phyloP scores from a whole-genome alignment of 64 coral and sea anemone genomes.

The Stichodactyla mertensii region DNA sequence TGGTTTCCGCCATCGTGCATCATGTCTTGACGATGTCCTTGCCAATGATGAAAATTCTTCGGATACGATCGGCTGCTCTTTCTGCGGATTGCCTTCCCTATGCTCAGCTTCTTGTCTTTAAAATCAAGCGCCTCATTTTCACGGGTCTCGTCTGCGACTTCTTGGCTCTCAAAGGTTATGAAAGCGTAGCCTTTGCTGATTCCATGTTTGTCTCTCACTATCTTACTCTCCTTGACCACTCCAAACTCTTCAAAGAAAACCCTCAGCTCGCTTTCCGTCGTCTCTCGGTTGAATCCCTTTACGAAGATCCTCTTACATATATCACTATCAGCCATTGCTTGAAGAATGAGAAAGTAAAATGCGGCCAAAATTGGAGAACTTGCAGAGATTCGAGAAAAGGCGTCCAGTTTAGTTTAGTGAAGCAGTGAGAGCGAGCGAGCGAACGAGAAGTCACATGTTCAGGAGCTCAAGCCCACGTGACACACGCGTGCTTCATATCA shows the following conservation, averaged over 20 bases:
- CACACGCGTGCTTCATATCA: not conserved
- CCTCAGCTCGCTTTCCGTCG: slow-evolving; percentile 89
- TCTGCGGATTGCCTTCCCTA: slow-evolving; percentile 82
- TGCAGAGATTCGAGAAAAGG: slow-evolving; percentile 6
- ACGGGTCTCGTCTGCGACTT: slow-evolving; percentile 65
- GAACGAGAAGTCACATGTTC: not conserved
- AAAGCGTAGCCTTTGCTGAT: slow-evolving; percentile 91
- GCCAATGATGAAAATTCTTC: slow-evolving; percentile 56
- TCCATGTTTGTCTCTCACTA: slow-evolving; percentile 87
- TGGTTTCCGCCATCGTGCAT: slow-evolving; percentile 41
- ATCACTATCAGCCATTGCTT: slow-evolving; percentile 79
- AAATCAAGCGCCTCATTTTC: slow-evolving; percentile 81
- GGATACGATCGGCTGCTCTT: slow-evolving; percentile 68
- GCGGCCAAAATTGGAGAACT: slow-evolving; percentile 5
- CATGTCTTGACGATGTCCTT: slow-evolving; percentile 39
- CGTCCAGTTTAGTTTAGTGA: not conserved
- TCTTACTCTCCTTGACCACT: slow-evolving; percentile 82
- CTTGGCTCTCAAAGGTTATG: slow-evolving; percentile 96
- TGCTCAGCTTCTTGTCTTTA: slow-evolving; percentile 78
- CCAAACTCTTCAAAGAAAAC: slow-evolving; percentile 93
- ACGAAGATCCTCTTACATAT: slow-evolving; percentile 96
- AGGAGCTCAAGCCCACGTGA: not conserved
- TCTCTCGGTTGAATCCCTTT: slow-evolving; percentile 92
- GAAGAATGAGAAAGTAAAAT: not conserved
- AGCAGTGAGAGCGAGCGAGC: not conserved